Evolutionary conservation across 2,113 vertebrate genomes (phyloP), one percentile per base, ranked within the genome.

Genomic region (Tychaedon coryphoeus): DNA sequence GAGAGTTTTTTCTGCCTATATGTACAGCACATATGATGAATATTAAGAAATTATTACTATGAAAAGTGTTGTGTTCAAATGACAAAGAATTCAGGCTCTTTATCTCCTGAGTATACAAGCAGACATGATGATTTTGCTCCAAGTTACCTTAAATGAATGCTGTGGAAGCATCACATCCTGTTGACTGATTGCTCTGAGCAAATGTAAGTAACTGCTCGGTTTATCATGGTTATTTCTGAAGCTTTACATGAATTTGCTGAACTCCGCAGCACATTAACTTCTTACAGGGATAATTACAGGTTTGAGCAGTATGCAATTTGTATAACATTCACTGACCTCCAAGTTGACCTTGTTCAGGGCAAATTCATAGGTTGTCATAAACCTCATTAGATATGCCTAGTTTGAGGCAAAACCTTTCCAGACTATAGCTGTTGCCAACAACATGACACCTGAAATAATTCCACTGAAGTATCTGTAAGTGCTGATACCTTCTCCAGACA

Each of bases 291-390:
- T 98, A 98, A 98, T 98, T 98, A 97, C 78, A 96, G 96, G 96
- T 89, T 97, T 92, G 84, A 95, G 86, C 82, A 97, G 94, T 94
- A 95, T 54, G 92, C 85, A 96, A 98, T 98, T 97, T 98, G 97
- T 98, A 97, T 40, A 97, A 93, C 96, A 96, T 96, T 97, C 92
- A 78, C 82, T 96, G 97, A 98, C 98, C 98, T 97, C 87, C 92
- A 97, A 89, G 92, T 18, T 97, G 98, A 98, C 97, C 98, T 97
- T 96, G 91, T 95, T 94, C 96, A 96, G 93, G 93, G 95, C 92
- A 98, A 97, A 98, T 96, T 97, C 96, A 95, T 96, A 98, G 90
- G 91, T 97, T 98, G 97, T 80, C 61, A 97, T 97, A 98, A 98
- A 98, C 93, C 92, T 92, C 94, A 98, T 98, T 97, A 98, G 98